Evolutionary conservation across 2,888 invertebrate genomes (phyloP), one percentile per base, ranked within the genome.

Genomic region (Drosophila mimica): DNA sequence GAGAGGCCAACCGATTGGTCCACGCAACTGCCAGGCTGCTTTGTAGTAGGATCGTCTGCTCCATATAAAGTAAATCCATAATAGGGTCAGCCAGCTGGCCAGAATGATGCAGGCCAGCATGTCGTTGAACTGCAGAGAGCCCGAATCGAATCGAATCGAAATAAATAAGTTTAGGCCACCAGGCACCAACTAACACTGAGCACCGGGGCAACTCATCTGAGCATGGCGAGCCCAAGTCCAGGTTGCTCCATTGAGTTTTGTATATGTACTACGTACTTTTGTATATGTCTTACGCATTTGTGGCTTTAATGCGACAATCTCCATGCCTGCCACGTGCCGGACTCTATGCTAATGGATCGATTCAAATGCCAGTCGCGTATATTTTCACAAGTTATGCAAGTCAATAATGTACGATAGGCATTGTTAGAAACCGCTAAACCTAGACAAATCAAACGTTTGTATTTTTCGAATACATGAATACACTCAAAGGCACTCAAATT

Each of bases 1-100:
- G n/a, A 92, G 79, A 0, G 92, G 92, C 70, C 91, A 78, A 5
- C 93, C 93, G n/a, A 89, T 36, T 3, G 93, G 92, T 3, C 93
- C 92, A 15, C 83, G 82, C 28, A 92, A 48, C 40, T 92, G 86
- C 83, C 83, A 91, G 25, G 91, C 92, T 1, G 82, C 86, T 59
- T 70, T 84, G 38, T 92, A 92, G 48, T 81, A 92, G 30, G 83
- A 84, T 9, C 93, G 79, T 7, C 93, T 87, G 15, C 87, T 88
- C 93, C 93, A 92, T 28, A 92, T 65, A 72, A 89, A 91, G 66
- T 91, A 91, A 7, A 88, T 25, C 83, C 89, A 91, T 25, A 89
- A 30, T 33, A 84, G 11, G 4, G 81, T 25, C 58, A 81, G 63
- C 79, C 82, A 80, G 64, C 78, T 73, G 56, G 46, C 33, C 49